phyloP scores from a whole-genome alignment of 2,888 invertebrate species.

The Coenonympha glycerion region DNA sequence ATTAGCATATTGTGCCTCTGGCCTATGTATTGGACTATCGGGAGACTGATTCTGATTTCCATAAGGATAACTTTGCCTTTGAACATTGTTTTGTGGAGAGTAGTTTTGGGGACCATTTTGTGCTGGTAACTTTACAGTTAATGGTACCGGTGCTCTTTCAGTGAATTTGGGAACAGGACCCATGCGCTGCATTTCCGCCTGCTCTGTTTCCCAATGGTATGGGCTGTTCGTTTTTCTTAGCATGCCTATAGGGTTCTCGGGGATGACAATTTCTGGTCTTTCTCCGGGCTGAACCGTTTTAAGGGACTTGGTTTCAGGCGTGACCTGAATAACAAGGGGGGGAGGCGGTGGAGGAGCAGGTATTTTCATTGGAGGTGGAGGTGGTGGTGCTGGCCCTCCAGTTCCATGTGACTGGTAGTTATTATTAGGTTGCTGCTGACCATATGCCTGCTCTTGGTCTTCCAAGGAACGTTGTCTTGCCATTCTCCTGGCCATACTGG shows the following conservation, averaged over 20 bases:
- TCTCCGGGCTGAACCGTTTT: constrained; percentile 75
- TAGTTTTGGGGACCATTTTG: constrained; percentile 63
- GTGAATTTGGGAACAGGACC: constrained; percentile 66
- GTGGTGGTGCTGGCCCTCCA: constrained; percentile 56
- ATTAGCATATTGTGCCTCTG: constrained; percentile 67
- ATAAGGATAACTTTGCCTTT: constrained; percentile 40
- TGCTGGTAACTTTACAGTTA: constrained; percentile 66
- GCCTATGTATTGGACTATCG: constrained; percentile 66
- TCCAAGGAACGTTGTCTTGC: constrained; percentile 78
- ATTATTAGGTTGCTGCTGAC: constrained; percentile 42
- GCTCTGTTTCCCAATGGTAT: constrained; percentile 78
- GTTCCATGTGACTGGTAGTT: constrained; percentile 52
- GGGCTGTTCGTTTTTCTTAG: constrained; percentile 82
- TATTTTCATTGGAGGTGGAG: constrained; percentile 64
- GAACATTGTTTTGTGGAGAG: constrained; percentile 51
- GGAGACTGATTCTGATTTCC: constrained; percentile 52
- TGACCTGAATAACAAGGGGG: constrained; percentile 75
- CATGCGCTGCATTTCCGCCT: constrained; percentile 72
- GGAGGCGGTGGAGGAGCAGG: constrained; percentile 77
- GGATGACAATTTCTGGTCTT: constrained; percentile 84
- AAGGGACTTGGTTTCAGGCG: constrained; percentile 64
- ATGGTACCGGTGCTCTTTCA: constrained; percentile 66
- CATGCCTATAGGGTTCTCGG: constrained; percentile 82
- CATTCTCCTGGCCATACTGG: constrained; percentile 89
- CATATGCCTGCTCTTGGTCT: constrained; percentile 69